phyloP scores from a whole-genome alignment of 2,888 invertebrate genomes.

The Chelonus formosanus region DNA sequence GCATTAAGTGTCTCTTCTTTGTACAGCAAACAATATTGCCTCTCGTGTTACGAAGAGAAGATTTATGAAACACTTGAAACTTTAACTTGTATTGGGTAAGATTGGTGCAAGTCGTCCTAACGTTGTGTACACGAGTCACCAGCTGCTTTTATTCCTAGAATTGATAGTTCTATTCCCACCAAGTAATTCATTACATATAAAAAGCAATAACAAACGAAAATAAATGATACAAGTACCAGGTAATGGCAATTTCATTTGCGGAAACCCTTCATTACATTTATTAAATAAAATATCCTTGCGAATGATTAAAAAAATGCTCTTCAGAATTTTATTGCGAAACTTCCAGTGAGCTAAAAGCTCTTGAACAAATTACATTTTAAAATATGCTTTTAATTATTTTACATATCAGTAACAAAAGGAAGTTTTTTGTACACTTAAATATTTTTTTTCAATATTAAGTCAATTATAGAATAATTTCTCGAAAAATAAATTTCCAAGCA shows the following conservation, averaged over 20 bases:
- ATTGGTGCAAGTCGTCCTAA: constrained; percentile 26
- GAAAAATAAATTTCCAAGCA: too few species aligned
- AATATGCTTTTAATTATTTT: too few species aligned
- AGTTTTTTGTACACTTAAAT: too few species aligned
- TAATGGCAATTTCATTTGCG: constrained; percentile 1
- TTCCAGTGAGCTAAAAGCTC: too few species aligned
- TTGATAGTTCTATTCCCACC: constrained; percentile 17
- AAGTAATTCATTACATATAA: constrained; percentile 1
- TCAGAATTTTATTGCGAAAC: too few species aligned
- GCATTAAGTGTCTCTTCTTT: constrained; percentile 13
- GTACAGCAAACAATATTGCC: constrained; percentile 32
- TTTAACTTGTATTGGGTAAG: constrained; percentile 20
- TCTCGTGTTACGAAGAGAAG: constrained; percentile 25
- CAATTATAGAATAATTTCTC: too few species aligned
- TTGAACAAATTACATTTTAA: too few species aligned
- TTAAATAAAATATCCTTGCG: too few species aligned
- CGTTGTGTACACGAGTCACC: constrained; percentile 10
- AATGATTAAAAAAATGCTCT: too few species aligned
- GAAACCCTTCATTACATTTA: neutral
- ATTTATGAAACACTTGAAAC: constrained; percentile 36
- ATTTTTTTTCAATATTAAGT: too few species aligned
- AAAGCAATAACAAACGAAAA: constrained; percentile 12
- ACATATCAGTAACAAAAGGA: too few species aligned
- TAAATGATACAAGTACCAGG: constrained; percentile 4
- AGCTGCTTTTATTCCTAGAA: constrained; percentile 14